Evolutionary conservation across 2,797 vertebrate species (phyloP), one percentile per base, ranked within the genome.

Genomic region (Girardinus metallicus): DNA sequence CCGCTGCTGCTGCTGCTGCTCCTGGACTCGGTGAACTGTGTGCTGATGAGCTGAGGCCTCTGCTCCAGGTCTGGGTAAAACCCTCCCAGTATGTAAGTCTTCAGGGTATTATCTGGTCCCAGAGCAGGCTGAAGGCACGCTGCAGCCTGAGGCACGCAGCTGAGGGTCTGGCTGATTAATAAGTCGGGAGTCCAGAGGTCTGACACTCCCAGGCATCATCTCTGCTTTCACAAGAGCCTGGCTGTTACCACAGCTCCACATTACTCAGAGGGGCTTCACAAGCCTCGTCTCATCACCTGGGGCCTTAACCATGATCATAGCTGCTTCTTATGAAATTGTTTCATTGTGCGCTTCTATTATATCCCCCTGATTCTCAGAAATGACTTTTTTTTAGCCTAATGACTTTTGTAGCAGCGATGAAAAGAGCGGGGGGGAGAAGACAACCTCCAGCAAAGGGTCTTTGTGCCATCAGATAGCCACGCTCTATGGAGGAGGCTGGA

Each of bases 391-490:
- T 15, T 60, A 83, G 72, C 83, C 93, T 95, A 95, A 95, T 95
- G 94, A 96, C 94, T 96, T 88, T 43, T 89, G 94, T 93, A 93
- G 90, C 82, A 88, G 89, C 79, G 74, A 8, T 94, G 91, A 94
- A 95, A 94, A 95, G 95, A 91, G 90, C 84, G 81, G 90, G 18
- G 55, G 89, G 79, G 93, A 90, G 89, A 95, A 96, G 95, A 96
- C 95, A 95, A 94, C 93, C 94, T 94, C 91, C 84, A 86, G 91
- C 91, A 92, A 95, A 96, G 96, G 95, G 96, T 94, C 94, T 96
- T 97, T 97, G 96, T 97, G 95, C 96, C 86, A 95, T 95, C 95
- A 95, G 94, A 95, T 96, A 94, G 93, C 95, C 91, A 90, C 85
- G 90, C 93, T 95, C 93, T 93, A 92, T 92, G 92, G 96, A 95